phyloP scores from a whole-genome alignment of 2,113 vertebrate genomes.

The Pantherophis guttatus region DNA sequence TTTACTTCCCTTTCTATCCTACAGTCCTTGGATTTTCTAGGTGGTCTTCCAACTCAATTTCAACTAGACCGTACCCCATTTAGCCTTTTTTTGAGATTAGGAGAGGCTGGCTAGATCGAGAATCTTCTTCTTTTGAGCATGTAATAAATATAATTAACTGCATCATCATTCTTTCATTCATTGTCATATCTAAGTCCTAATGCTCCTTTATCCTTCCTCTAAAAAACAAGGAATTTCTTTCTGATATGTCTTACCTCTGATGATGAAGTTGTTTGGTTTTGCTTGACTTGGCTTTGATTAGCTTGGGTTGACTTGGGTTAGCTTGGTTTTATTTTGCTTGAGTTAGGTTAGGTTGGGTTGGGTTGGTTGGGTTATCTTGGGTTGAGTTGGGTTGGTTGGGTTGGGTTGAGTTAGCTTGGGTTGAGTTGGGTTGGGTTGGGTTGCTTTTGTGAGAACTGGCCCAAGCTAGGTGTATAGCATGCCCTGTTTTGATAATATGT shows the following conservation, averaged over 20 bases:
- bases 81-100: background rate
- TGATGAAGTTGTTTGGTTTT: background rate
- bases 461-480: too few relatives aligned
- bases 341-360: too few relatives aligned
- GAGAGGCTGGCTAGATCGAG: background rate
- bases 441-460: too few relatives aligned
- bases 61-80: background rate
- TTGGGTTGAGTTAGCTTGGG: too few relatives aligned
- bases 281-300: too few relatives aligned
- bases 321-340: too few relatives aligned
- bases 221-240: background rate
- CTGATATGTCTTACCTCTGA: background rate
- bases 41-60: background rate
- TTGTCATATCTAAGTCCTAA: background rate
- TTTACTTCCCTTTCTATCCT: background rate
- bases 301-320: too few relatives aligned
- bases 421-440: too few relatives aligned
- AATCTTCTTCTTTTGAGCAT: background rate
- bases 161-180: background rate
- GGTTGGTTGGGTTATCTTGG: too few relatives aligned
- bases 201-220: background rate
- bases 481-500: too few relatives aligned
- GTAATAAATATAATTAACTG: background rate
- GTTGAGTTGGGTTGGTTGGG: too few relatives aligned
- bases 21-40: background rate